phyloP scores from a whole-genome alignment of 2,113 vertebrate species.

The Burhinus bistriatus region DNA sequence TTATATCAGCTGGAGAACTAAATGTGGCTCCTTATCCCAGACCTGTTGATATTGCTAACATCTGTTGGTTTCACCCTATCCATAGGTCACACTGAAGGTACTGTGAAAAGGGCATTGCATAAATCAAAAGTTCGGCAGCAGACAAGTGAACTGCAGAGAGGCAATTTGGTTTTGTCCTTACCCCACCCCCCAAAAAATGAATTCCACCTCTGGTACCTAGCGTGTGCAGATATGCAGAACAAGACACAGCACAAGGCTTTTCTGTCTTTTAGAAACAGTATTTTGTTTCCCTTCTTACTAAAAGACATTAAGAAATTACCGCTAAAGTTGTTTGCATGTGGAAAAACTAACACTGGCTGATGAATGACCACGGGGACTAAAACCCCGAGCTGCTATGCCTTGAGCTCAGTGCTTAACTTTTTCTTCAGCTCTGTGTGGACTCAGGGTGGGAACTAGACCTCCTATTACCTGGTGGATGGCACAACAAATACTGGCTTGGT shows the following conservation, averaged over 20 bases:
- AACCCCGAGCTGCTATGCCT: not conserved
- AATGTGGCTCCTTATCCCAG: not conserved
- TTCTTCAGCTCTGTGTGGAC: not conserved
- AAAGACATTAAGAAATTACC: not conserved
- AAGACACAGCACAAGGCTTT: not conserved
- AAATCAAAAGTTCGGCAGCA: not conserved
- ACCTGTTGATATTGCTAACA: not conserved
- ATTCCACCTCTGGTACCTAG: not conserved
- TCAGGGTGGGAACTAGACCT: not conserved
- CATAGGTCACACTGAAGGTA: rapidly evolving
- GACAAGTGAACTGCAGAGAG: not conserved
- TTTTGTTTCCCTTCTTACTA: not conserved
- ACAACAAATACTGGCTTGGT: not conserved
- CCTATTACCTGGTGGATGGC: not conserved
- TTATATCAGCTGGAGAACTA: not conserved
- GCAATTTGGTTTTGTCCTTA: not conserved
- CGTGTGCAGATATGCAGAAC: not conserved
- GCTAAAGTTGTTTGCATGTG: not conserved
- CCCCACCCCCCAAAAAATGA: not conserved
- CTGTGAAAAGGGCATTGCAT: not conserved
- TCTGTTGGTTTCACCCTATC: rapidly evolving
- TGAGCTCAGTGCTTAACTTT: not conserved
- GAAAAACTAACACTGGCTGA: not conserved
- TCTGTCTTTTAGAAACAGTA: not conserved
- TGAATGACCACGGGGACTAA: not conserved